These are phyloP conservation scores for Champsocephalus gunnari DNA, from an alignment of 2,797 vertebrate genomes.

Conservation along the genomic window DNA sequence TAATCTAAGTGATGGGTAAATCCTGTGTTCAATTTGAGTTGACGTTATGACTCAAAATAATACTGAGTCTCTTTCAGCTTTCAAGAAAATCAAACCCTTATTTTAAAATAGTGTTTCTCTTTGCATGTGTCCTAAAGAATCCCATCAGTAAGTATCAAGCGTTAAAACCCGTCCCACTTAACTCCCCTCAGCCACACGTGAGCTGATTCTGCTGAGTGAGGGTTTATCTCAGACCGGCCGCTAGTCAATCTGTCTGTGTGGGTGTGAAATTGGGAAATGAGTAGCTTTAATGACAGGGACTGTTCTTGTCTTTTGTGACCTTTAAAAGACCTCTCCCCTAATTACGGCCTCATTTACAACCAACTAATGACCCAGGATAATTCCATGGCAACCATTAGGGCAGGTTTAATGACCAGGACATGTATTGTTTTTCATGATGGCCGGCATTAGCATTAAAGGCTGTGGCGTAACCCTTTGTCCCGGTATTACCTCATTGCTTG, in stretches of 20 bases:
- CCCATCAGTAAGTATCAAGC: not conserved
- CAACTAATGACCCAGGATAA: slow-evolving; percentile 32
- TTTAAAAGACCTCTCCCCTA: slow-evolving; percentile 56
- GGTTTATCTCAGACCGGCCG: slow-evolving; percentile 7
- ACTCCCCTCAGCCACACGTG: not conserved
- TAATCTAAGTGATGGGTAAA: not conserved
- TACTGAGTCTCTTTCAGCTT: not conserved
- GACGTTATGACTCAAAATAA: not conserved
- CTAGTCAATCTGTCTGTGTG: slow-evolving; percentile 14
- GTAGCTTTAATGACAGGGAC: slow-evolving; percentile 61
- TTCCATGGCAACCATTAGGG: slow-evolving; percentile 32
- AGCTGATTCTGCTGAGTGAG: not conserved
- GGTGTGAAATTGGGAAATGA: slow-evolving; percentile 56
- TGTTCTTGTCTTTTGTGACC: slow-evolving; percentile 47
- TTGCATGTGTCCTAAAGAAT: not conserved
- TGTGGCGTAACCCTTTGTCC: slow-evolving; percentile 28
- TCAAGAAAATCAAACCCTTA: not conserved
- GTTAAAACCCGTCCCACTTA: not conserved
- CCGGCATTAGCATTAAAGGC: slow-evolving; percentile 51
- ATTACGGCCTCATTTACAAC: slow-evolving; percentile 64
- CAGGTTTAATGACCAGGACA: slow-evolving; percentile 34
- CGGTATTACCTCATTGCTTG: slow-evolving; percentile 25
- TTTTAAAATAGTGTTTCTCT: not conserved
- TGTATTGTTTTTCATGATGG: slow-evolving; percentile 53
- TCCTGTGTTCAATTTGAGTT: not conserved